Evolutionary conservation across 1,140 invertebrate species (phyloP), one percentile per base, ranked within the genome.

Genomic region (Heliconius himera): DNA sequence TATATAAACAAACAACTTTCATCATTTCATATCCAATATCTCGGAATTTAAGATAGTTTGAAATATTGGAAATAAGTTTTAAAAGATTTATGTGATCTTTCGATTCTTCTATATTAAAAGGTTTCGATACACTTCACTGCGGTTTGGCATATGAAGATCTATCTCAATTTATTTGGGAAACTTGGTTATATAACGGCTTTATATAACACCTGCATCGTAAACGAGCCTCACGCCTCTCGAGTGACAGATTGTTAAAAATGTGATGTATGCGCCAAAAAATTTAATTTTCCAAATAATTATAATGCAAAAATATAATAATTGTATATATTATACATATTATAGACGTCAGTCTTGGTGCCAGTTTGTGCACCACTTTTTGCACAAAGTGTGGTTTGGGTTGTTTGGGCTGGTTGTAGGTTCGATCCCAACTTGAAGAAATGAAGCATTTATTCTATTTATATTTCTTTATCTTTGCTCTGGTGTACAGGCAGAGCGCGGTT

Each of bases 191-290:
- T 66, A 66, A 66, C 60, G 60, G 22, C 60, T 26, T 66, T 66
- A 66, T 26, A 66, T 66, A 66, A 66, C 60, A 66, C 60, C 60
- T 66, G 60, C 60, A 66, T 66, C 60, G 60, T 29, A 66, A 66
- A 66, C 60, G 60, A 66, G 60, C 22, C 60, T 16, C 22, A 36
- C 33, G 33, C 33, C 33, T 36, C n/a, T 22, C 26, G 11, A 26
- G 60, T 26, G 60, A 66, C 60, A 66, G 60, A 66, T 66, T 66
- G 60, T 66, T 66, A 66, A 66, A 66, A 66, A 66, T 66, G 60
- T 66, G 60, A 66, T 66, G n/a, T 66, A 66, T 66, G 60, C 20
- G 60, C 60, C 22, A 66, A 66, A 26, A 16, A 8, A 5, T 26
- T 26, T 66, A 16, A 29, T 66, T 66, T 66, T 66, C 11, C 60